Conservation (phyloP, 2,797 vertebrate species). For the Smutsia temminckii region DNA sequence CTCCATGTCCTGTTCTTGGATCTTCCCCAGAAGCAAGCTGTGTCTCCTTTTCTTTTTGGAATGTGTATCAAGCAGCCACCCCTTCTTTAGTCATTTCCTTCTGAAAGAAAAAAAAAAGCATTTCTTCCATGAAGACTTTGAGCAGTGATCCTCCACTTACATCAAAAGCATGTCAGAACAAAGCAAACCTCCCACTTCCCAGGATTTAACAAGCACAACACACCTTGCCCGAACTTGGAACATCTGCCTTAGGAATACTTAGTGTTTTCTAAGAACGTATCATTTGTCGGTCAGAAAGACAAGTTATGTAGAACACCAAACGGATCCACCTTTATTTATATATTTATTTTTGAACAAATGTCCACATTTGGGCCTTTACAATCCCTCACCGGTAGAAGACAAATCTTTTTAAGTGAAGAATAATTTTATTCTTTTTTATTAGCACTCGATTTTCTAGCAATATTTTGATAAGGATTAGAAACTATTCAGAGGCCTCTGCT, state of each 20-base stretch:
- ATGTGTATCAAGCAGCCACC: conserved; percentile 49
- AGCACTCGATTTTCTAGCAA: conserved; percentile 4
- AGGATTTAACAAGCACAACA: conserved; percentile 38
- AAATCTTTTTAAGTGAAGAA: neutral
- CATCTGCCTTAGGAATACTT: neutral
- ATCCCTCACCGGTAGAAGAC: neutral
- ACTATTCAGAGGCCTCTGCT: neutral
- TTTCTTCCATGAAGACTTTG: conserved; percentile 56
- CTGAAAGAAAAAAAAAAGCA: conserved; percentile 7
- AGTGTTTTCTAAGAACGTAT: conserved; percentile 15
- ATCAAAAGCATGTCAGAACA: conserved; percentile 67
- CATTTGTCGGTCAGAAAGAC: conserved; percentile 23
- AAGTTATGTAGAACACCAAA: neutral
- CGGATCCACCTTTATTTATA: neutral
- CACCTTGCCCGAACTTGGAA: neutral
- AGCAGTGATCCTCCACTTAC: conserved; percentile 34
- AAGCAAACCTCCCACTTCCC: conserved; percentile 52
- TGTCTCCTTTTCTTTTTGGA: neutral
- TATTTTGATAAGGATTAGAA: neutral
- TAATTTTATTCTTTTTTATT: neutral
- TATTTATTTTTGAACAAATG: conserved; percentile 6
- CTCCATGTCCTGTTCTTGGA: conserved; percentile 31
- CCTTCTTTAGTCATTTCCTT: conserved; percentile 58
- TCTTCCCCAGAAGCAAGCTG: conserved; percentile 38
- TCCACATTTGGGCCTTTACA: neutral